phyloP scores from a whole-genome alignment of 2,113 vertebrate genomes.

The Numenius arquata region DNA sequence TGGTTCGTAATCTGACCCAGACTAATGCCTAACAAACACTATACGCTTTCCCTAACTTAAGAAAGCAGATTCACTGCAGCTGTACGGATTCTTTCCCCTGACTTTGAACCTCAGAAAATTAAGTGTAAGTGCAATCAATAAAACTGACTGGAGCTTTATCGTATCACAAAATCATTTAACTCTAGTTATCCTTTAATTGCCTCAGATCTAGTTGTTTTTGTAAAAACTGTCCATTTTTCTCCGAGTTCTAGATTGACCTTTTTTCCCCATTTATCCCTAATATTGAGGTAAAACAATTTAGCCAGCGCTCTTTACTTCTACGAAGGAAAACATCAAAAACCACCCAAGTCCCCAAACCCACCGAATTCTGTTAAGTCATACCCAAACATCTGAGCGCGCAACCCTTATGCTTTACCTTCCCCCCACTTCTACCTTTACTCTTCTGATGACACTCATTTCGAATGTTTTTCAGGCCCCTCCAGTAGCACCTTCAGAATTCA shows the following conservation, averaged over 20 bases:
- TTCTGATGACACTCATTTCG: not conserved
- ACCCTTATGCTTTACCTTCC: not conserved
- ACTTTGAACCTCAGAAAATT: not conserved
- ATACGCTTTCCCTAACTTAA: not conserved
- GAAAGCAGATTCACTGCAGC: not conserved
- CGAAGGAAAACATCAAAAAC: not conserved
- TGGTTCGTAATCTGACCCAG: not conserved
- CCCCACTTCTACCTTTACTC: not conserved
- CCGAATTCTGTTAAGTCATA: not conserved
- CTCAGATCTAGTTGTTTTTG: not conserved
- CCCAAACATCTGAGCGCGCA: not conserved
- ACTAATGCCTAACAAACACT: not conserved
- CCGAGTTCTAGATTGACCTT: not conserved
- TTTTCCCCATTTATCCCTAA: not conserved
- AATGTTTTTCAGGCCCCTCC: not conserved
- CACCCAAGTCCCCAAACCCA: not conserved
- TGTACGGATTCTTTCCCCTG: not conserved
- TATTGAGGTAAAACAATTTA: not conserved
- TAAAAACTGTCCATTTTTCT: not conserved
- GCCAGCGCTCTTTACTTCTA: not conserved
- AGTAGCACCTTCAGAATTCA: not conserved
- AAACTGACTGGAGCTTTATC: not conserved
- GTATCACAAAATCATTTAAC: not conserved
- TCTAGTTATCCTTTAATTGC: not conserved
- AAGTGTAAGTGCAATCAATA: not conserved